phyloP scores from a whole-genome alignment of 1,140 invertebrate species.

The Andricus grossulariae region DNA sequence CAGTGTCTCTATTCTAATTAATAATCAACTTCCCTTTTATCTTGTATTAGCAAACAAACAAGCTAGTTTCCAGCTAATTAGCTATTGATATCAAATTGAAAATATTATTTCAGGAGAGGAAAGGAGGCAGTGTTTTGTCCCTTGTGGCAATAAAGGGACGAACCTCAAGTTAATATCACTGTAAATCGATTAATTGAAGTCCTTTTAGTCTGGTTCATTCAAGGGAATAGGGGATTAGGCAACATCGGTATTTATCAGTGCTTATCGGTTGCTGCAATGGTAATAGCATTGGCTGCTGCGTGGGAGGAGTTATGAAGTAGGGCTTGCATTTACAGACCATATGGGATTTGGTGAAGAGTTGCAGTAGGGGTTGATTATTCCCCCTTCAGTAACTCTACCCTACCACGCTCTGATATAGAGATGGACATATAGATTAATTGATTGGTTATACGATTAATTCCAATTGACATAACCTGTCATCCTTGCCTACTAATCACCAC shows the following conservation, averaged over 20 bases:
- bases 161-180: no score
- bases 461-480: constrained; percentile 5
- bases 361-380: background rate
- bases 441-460: constrained; percentile 13
- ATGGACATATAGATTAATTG: constrained; percentile 21
- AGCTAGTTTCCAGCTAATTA: no score
- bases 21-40: no score
- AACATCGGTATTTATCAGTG: constrained; percentile 16
- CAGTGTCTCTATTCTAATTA: no score
- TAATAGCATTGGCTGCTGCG: background rate
- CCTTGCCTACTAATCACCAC: background rate
- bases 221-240: background rate
- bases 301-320: constrained; percentile 18
- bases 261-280: constrained; percentile 7
- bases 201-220: background rate
- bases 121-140: no score
- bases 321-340: background rate
- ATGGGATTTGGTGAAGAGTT: constrained; percentile 28
- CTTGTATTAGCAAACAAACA: no score
- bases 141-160: no score
- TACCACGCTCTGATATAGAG: constrained; percentile 1
- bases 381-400: constrained; percentile 4
- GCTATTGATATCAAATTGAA: no score
- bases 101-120: no score
- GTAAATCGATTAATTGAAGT: background rate